Percentiles rank a stretch among this genome's conserved stretches.
These are phyloP conservation scores for Artibeus lituratus DNA, from an alignment of 2,797 vertebrate species.

Conservation along the genomic window DNA sequence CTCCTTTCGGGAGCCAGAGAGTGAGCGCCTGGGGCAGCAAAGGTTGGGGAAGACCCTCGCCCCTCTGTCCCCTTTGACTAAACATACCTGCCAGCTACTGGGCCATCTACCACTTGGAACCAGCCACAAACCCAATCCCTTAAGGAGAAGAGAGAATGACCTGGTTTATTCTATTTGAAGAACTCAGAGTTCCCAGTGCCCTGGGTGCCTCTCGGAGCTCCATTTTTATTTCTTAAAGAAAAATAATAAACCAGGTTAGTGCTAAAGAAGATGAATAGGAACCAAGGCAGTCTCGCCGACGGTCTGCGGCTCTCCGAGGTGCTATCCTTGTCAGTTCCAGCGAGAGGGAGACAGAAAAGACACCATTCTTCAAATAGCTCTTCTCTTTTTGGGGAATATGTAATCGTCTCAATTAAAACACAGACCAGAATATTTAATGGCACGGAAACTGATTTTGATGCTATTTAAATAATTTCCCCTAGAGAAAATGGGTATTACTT, in stretches of 20 bases:
- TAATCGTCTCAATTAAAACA: conserved; percentile 74
- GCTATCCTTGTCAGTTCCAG: not conserved
- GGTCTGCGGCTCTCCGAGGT: not conserved
- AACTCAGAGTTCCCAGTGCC: conserved; percentile 7
- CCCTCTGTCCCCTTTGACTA: not conserved
- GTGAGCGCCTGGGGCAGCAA: not conserved
- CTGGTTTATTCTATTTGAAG: conserved; percentile 56
- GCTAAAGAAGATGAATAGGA: conserved; percentile 8
- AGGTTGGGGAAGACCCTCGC: too few species aligned
- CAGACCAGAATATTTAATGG: conserved; percentile 75
- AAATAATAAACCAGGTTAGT: conserved; percentile 44
- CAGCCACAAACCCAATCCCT: not conserved
- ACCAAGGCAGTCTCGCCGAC: not conserved
- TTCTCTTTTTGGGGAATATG: conserved; percentile 64
- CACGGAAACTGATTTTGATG: conserved; percentile 73
- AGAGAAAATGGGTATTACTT: conserved; percentile 61
- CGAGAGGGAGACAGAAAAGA: not conserved
- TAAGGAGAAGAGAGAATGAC: not conserved
- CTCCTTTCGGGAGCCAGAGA: not conserved
- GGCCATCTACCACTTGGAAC: not conserved
- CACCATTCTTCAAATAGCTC: conserved; percentile 57
- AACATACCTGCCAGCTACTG: not conserved
- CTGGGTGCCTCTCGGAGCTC: conserved; percentile 23
- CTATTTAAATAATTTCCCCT: conserved; percentile 72
- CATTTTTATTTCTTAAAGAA: conserved; percentile 57